These are phyloP conservation scores for Cerastis rubricosa DNA, from an alignment of 2,888 invertebrate species.

Conservation along the genomic window DNA sequence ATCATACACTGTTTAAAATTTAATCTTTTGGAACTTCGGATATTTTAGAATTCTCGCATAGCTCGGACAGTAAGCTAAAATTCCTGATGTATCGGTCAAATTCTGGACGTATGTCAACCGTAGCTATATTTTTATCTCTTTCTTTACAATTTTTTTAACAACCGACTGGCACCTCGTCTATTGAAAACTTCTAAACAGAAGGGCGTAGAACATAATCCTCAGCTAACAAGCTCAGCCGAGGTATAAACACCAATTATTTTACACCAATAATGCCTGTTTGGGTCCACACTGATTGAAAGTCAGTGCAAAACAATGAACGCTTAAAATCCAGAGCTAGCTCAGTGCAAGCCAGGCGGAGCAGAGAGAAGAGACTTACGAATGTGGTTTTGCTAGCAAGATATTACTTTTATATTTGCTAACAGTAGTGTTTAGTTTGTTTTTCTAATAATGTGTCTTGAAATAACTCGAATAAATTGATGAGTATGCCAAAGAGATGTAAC, in stretches of 20 bases:
- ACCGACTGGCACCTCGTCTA: not conserved
- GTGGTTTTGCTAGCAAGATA: not conserved
- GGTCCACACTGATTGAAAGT: constrained; percentile 18
- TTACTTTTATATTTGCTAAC: not conserved
- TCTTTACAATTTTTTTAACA: not conserved
- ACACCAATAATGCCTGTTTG: constrained; percentile 21
- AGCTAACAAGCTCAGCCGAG: constrained; percentile 10
- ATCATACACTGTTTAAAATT: too few species aligned
- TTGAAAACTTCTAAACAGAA: not conserved
- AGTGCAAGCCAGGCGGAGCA: not conserved
- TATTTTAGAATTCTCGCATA: too few species aligned
- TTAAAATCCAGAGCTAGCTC: not conserved
- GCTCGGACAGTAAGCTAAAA: too few species aligned
- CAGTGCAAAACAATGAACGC: constrained; percentile 9
- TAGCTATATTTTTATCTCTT: not conserved
- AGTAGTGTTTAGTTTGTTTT: not conserved
- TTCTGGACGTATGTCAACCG: not conserved
- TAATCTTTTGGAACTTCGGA: too few species aligned
- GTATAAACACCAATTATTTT: constrained; percentile 43
- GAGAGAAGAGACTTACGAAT: not conserved
- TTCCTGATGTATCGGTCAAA: too few species aligned
- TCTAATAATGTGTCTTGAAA: not conserved
- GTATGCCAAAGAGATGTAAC: not conserved
- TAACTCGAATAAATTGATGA: not conserved
- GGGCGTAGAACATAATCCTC: not conserved